These are phyloP conservation scores for Pycnonotus jocosus DNA, from an alignment of 2,113 vertebrate species.

Conservation along the genomic window DNA sequence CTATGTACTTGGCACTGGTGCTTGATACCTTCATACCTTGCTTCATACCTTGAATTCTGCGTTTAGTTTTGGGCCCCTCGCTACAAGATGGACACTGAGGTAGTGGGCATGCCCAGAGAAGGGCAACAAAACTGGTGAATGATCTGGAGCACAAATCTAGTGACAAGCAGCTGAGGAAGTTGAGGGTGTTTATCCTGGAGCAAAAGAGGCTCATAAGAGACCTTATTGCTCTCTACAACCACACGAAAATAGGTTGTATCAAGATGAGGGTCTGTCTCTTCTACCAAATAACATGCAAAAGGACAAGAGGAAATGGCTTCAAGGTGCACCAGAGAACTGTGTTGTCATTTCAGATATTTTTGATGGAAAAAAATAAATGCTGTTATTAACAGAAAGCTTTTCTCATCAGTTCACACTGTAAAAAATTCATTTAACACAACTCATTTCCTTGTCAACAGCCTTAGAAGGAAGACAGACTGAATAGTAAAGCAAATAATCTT, in stretches of 20 bases:
- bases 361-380: not conserved
- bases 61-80: not conserved
- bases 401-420: not conserved
- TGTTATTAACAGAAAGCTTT: not conserved
- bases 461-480: not conserved
- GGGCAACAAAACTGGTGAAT: not conserved
- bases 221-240: not conserved
- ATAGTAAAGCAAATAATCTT: not conserved
- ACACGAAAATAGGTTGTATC: not conserved
- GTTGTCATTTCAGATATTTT: not conserved
- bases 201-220: not conserved
- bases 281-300: not conserved
- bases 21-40: no score
- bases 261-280: not conserved
- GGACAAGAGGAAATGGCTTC: not conserved
- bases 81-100: not conserved
- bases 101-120: not conserved
- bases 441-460: not conserved
- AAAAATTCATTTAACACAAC: not conserved
- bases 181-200: not conserved
- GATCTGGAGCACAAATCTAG: not conserved
- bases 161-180: not conserved
- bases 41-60: not conserved
- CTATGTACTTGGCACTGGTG: rapidly evolving
- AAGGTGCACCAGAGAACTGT: not conserved